These are phyloP conservation scores for Vulpes ferrilata DNA, from an alignment of 2,113 vertebrate genomes.

Conservation along the genomic window DNA sequence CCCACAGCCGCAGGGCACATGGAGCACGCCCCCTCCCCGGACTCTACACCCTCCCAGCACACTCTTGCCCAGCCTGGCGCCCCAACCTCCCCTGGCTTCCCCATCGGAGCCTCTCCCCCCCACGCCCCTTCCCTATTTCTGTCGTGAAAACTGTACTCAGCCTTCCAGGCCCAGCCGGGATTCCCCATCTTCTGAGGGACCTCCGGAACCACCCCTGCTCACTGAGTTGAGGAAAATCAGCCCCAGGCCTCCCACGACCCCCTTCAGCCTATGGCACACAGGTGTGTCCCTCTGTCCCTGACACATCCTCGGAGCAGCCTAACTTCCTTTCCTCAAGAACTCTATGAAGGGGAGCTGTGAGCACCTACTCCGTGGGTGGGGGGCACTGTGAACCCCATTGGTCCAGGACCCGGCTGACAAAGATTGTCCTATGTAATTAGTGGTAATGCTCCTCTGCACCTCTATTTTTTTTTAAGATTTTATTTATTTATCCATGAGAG, in stretches of 20 bases:
- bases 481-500: too few species aligned
- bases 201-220: background rate
- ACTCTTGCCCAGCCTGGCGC: background rate
- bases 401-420: background rate
- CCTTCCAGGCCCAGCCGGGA: background rate
- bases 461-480: too few species aligned
- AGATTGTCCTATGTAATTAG: background rate
- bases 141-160: background rate
- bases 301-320: background rate
- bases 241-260: background rate
- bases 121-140: background rate
- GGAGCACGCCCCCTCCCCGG: background rate
- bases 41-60: background rate
- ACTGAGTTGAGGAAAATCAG: background rate
- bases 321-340: background rate
- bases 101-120: too few species aligned
- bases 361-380: background rate
- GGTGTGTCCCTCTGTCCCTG: background rate
- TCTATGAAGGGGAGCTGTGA: too few species aligned
- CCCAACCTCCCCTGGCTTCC: background rate
- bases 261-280: accelerated
- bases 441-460: background rate
- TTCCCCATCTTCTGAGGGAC: background rate
- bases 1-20: too few species aligned
- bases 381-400: background rate